Evolutionary conservation across 1,140 invertebrate species (phyloP).

Genomic region (Pachyrhynchus sulphureomaculatus): DNA sequence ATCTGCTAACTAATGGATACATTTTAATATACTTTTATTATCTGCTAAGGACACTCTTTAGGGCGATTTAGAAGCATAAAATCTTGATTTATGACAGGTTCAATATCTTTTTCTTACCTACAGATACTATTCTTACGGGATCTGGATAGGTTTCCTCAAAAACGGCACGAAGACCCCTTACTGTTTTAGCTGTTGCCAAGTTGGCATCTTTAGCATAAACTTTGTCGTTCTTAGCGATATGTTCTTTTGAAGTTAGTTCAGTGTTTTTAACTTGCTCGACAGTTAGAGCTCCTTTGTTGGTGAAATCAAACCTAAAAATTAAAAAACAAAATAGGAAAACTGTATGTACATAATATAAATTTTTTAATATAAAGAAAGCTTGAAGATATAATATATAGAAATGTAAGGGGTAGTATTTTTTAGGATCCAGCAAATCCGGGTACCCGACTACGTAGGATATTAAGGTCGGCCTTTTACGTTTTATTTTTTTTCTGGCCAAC

Average conservation of each 20-base stretch:
- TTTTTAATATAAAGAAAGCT: no score
- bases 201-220: conserved; percentile 91
- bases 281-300: conserved; percentile 90
- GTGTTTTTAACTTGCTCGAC: conserved; percentile 81
- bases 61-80: not conserved
- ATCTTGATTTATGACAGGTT: not conserved
- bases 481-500: no score
- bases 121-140: conserved; percentile 94
- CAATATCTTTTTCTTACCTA: conserved; percentile 52
- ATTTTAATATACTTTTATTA: no score
- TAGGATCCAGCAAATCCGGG: no score
- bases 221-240: conserved; percentile 76
- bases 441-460: no score
- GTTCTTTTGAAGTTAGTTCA: conserved; percentile 76
- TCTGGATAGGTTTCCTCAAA: conserved; percentile 99
- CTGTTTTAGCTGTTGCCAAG: conserved; percentile 83
- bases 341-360: no score
- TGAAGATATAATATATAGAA: no score
- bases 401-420: no score
- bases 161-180: conserved; percentile 94
- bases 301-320: conserved; percentile 83
- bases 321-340: no score
- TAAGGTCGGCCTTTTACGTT: no score
- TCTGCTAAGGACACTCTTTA: no score
- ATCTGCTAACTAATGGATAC: no score